A percentile compares a stretch with the other conserved stretches of the same genome.
These are phyloP conservation scores for Grammomys dolichurus DNA, from an alignment of 2,113 vertebrate genomes.

Conservation along the genomic window DNA sequence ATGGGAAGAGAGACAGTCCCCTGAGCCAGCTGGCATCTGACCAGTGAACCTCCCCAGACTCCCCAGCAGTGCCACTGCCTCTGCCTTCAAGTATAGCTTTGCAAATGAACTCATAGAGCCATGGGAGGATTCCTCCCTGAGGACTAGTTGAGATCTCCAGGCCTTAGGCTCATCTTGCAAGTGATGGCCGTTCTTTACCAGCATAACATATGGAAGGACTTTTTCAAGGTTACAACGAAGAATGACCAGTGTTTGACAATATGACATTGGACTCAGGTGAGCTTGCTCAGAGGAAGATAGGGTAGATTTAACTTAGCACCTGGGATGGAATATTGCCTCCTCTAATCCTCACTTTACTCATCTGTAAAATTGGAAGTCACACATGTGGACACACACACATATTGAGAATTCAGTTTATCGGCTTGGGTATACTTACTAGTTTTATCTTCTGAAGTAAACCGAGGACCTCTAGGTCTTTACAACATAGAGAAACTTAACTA, in stretches of 20 bases:
- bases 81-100: neutral
- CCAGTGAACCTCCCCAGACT: slow-evolving; percentile 32
- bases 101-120: neutral
- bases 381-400: neutral
- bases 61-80: neutral
- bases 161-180: neutral
- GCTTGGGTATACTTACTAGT: neutral
- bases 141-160: neutral
- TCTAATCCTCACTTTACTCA: neutral
- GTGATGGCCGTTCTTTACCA: neutral
- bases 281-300: neutral
- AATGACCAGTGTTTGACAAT: neutral
- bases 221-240: neutral
- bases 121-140: slow-evolving; percentile 29
- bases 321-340: neutral
- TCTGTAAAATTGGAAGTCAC: neutral
- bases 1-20: neutral
- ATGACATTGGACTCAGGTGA: neutral
- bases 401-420: neutral
- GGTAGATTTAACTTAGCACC: neutral
- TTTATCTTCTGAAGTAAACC: neutral
- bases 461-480: neutral
- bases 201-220: neutral
- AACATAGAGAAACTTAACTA: neutral
- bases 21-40: slow-evolving; percentile 66